Evolutionary conservation across 1,140 invertebrate genomes (phyloP), one percentile per base, ranked within the genome.

Genomic region (Papilio machaon): DNA sequence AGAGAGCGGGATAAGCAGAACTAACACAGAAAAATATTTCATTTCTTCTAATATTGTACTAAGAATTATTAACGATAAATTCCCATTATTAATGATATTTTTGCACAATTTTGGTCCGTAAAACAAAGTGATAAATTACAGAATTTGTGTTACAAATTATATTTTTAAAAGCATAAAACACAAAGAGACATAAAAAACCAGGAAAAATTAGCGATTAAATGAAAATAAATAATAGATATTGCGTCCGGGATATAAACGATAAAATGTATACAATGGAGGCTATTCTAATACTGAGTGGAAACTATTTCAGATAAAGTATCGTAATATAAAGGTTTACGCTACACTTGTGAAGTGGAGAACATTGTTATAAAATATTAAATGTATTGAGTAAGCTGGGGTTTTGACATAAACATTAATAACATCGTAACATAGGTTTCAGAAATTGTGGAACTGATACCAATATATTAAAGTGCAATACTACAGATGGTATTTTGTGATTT

Each of bases 281-380:
- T 52, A 52, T 76, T 54, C 43, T 75, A 75, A 75, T 47, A 75
- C 73, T 30, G 19, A 49, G 74, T 76, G 47, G 74, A 76, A 76
- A 76, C 74, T 76, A 47, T 47, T 76, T 76, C 74, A 52, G 43
- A 76, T 70, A 70, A 70, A 70, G 35, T 70, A 70, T 70, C 23
- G 60, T 70, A 35, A 70, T 70, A 67, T 15, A 67, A 67, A 67
- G 64, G 64, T 70, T 70, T 70, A 35, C 64, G 23, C 64, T 70
- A 70, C 11, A 70, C 64, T 70, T 70, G 64, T 70, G 30, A 11
- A 70, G 64, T 35, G 47, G 23, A 49, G 23, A 52, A 76, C 74
- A 76, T 76, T 76, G 47, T 76, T 76, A 76, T 76, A 74, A 74
- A 74, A 74, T 70, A 35, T 70, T 10, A 70, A 70, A 70, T 70